Conservation (phyloP, 2,888 invertebrate genomes). For the Podabrus alpinus region DNA sequence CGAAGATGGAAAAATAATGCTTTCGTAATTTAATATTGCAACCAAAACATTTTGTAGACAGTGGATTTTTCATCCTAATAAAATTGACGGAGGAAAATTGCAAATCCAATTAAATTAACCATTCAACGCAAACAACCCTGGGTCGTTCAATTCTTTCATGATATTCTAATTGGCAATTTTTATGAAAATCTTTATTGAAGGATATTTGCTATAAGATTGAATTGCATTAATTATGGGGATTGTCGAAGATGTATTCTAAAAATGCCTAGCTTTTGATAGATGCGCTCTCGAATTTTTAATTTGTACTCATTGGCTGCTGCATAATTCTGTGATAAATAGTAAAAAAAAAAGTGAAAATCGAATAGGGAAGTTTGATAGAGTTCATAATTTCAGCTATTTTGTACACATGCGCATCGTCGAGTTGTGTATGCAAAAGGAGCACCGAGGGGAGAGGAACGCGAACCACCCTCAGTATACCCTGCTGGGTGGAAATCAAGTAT, state of each 20-base stretch:
- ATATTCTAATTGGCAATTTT: neutral
- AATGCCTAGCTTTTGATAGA: neutral
- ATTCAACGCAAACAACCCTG: neutral
- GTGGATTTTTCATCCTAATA: neutral
- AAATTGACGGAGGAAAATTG: neutral
- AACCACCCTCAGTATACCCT: constrained; percentile 23
- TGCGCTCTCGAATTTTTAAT: neutral
- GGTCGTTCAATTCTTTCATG: neutral
- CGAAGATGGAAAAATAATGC: neutral
- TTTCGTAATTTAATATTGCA: neutral
- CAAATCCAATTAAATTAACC: neutral
- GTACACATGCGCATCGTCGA: constrained; percentile 33
- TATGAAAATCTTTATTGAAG: neutral
- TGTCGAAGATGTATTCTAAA: neutral
- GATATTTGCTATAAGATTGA: neutral
- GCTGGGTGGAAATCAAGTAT: constrained; percentile 46
- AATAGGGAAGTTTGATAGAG: neutral
- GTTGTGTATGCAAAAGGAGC: constrained; percentile 14
- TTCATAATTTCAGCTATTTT: constrained; percentile 8
- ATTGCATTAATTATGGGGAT: neutral
- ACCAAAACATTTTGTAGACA: neutral
- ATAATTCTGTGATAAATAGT: neutral
- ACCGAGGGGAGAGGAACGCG: constrained; percentile 19
- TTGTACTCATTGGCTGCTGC: neutral
- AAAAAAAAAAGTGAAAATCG: neutral